Evolutionary conservation across 2,888 invertebrate genomes (phyloP).

Genomic region (Fabriciana adippe): DNA sequence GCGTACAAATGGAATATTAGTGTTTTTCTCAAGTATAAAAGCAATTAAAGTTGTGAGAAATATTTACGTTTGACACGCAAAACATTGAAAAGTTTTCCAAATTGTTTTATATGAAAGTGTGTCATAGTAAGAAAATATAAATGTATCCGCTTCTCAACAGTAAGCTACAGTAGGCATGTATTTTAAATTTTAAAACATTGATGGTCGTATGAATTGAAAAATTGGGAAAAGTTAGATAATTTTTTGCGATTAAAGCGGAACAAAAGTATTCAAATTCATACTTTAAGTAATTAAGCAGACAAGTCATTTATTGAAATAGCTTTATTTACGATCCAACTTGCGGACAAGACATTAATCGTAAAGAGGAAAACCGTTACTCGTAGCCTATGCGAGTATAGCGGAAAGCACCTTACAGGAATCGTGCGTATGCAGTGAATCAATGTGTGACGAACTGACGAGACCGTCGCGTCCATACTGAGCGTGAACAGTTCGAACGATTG

Average conservation of each 20-base stretch:
- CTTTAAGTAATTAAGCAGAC: neutral
- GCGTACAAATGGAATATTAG: constrained; percentile 22
- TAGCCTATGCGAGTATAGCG: constrained; percentile 29
- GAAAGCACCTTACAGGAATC: constrained; percentile 43
- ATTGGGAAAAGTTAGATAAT: no score
- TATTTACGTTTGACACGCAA: constrained; percentile 35
- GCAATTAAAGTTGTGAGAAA: constrained; percentile 35
- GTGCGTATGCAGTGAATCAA: constrained; percentile 60
- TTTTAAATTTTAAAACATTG: neutral
- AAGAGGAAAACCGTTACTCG: constrained; percentile 62
- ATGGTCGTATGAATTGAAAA: no score
- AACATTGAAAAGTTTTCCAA: constrained; percentile 17
- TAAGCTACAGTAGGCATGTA: neutral
- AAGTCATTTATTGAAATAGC: constrained; percentile 5
- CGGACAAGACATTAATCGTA: constrained; percentile 50
- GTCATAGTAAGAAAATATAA: neutral
- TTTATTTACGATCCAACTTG: constrained; percentile 4
- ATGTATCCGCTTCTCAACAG: neutral
- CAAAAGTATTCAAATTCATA: neutral
- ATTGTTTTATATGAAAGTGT: constrained; percentile 8
- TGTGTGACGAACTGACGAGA: constrained; percentile 52
- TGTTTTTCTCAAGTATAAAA: constrained; percentile 30
- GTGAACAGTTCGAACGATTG: constrained; percentile 49
- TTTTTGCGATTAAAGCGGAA: no score
- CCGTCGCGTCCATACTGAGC: constrained; percentile 34